phyloP scores from a whole-genome alignment of 2,888 invertebrate genomes.

The Marasmarcha lunaedactyla region DNA sequence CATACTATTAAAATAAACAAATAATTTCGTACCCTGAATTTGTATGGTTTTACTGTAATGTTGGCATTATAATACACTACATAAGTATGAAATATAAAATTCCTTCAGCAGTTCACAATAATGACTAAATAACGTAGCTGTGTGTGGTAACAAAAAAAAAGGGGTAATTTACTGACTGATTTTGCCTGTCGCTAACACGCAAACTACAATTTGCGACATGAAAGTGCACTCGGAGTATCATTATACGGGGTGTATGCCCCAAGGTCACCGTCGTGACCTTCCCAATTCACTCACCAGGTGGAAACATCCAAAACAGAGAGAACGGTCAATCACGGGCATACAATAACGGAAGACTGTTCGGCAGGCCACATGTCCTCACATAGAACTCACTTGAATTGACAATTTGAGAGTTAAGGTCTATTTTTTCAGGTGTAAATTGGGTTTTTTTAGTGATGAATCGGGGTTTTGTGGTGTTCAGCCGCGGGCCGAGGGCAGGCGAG shows the following conservation, averaged over 20 bases:
- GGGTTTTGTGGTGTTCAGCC: conserved; percentile 30
- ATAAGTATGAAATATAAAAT: too few species aligned
- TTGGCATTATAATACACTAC: too few species aligned
- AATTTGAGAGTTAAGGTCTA: too few species aligned
- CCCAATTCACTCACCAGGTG: conserved; percentile 55
- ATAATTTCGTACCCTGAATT: too few species aligned
- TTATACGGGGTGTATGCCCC: conserved; percentile 20
- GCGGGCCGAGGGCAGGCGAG: conserved; percentile 60
- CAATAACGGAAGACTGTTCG: conserved; percentile 51
- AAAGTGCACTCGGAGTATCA: conserved; percentile 15
- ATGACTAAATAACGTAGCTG: too few species aligned
- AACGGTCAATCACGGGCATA: conserved; percentile 30
- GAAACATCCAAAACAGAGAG: conserved; percentile 38
- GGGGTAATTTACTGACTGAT: conserved; percentile 37
- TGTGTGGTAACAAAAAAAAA: too few species aligned
- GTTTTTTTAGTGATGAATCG: conserved; percentile 51
- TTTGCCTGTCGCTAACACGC: conserved; percentile 33
- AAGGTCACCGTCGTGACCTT: conserved; percentile 52
- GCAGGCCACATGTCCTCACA: conserved; percentile 18
- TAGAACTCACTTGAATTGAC: conserved; percentile 2
- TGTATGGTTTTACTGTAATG: too few species aligned
- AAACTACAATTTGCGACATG: conserved; percentile 31
- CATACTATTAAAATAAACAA: too few species aligned
- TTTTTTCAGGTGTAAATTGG: conserved; percentile 17
- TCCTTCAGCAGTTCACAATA: too few species aligned